Evolutionary conservation across 2,113 vertebrate genomes (phyloP).

Genomic region (Pitta sordida): DNA sequence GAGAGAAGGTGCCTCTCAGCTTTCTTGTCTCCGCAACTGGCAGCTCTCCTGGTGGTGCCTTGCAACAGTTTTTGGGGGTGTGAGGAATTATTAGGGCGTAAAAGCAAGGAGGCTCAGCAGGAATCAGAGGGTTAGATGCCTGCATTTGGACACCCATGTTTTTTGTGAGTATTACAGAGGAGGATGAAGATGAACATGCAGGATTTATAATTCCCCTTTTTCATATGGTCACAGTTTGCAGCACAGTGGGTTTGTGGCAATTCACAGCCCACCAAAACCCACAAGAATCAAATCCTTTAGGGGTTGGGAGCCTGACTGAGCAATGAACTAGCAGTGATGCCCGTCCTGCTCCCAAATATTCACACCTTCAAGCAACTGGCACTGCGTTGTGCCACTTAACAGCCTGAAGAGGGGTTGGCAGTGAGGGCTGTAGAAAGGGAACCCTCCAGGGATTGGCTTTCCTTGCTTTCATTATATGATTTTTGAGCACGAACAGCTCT

Average conservation of each 20-base stretch:
- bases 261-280: neutral
- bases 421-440: neutral
- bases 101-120: neutral
- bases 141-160: accelerated
- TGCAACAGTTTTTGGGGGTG: neutral
- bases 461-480: neutral
- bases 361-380: accelerated
- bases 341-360: neutral
- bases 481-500: neutral
- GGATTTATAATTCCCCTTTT: neutral
- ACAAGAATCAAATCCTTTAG: neutral
- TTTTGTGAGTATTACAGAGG: neutral
- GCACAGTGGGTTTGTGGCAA: neutral
- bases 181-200: neutral
- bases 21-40: neutral
- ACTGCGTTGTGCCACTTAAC: accelerated
- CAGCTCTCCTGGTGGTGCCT: neutral
- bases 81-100: neutral
- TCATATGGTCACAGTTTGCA: accelerated
- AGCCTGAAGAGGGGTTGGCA: neutral
- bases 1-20: neutral
- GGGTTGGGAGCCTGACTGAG: neutral
- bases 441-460: accelerated
- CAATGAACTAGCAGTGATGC: accelerated
- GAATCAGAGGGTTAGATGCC: accelerated